These are phyloP conservation scores for Oryzias sinensis DNA, from an alignment of 2,797 vertebrate genomes.

Conservation along the genomic window DNA sequence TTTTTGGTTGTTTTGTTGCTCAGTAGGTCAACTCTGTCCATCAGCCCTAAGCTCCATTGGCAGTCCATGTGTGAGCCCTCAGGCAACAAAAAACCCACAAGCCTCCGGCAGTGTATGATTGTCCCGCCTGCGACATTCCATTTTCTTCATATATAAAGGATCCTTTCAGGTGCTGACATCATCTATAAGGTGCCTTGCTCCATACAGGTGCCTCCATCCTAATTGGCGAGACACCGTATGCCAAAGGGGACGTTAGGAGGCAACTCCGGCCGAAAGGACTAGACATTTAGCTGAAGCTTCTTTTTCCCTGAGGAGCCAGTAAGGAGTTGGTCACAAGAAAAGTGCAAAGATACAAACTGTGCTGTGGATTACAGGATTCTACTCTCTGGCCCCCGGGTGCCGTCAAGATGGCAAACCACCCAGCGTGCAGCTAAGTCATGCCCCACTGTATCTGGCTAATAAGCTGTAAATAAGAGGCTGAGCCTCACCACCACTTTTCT, in stretches of 20 bases:
- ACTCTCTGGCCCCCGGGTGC: conserved; percentile 57
- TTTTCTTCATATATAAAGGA: background rate
- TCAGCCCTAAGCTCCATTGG: no score
- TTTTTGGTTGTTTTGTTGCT: no score
- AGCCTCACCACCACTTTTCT: conserved; percentile 35
- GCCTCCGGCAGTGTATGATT: background rate
- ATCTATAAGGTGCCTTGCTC: conserved; percentile 43
- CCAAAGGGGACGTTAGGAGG: conserved; percentile 63
- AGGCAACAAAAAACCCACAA: no score
- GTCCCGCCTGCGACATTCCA: background rate
- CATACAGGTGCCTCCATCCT: conserved; percentile 48
- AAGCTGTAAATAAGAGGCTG: conserved; percentile 74
- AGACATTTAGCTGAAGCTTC: conserved; percentile 70
- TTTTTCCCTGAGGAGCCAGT: conserved; percentile 49
- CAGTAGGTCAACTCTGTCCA: no score
- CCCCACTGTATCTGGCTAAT: conserved; percentile 71
- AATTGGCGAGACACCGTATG: conserved; percentile 58
- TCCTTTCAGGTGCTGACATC: conserved; percentile 55
- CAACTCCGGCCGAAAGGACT: conserved; percentile 59
- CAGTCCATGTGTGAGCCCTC: no score
- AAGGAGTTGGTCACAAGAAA: conserved; percentile 62
- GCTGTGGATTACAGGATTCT: conserved; percentile 63
- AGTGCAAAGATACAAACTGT: conserved; percentile 55
- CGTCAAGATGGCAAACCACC: conserved; percentile 48
- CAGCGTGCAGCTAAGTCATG: conserved; percentile 68